Evolutionary conservation across 2,113 vertebrate genomes (phyloP).

Genomic region (Ammodramus savannarum): DNA sequence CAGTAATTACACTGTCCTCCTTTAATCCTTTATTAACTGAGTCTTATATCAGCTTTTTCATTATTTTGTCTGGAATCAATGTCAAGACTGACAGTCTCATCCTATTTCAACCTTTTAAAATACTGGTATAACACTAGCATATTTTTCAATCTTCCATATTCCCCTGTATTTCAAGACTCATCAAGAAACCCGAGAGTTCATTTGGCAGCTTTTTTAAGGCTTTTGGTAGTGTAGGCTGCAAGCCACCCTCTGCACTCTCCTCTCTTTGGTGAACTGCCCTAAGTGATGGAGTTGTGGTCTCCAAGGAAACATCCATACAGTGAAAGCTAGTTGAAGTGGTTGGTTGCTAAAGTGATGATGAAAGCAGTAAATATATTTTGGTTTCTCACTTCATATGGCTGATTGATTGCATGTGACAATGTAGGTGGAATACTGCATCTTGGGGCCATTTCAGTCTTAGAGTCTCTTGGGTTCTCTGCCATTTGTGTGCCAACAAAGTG

Average conservation of each 20-base stretch:
- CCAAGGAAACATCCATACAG: background rate
- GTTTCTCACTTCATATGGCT: background rate
- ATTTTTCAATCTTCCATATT: constrained; percentile 38
- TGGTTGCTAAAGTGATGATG: background rate
- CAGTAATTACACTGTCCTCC: constrained; percentile 69
- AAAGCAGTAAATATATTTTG: background rate
- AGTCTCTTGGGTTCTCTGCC: background rate
- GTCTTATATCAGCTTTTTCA: constrained; percentile 60
- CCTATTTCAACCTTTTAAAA: constrained; percentile 61
- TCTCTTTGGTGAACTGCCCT: background rate
- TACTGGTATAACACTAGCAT: constrained; percentile 37
- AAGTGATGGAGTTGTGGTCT: background rate
- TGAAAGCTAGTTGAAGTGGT: background rate
- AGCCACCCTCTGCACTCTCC: background rate
- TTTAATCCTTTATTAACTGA: constrained; percentile 66
- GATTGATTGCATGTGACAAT: background rate
- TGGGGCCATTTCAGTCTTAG: background rate
- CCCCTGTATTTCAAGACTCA: constrained; percentile 11
- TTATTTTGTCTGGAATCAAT: constrained; percentile 68
- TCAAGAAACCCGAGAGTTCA: background rate
- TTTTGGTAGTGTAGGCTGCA: background rate
- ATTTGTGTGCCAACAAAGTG: background rate
- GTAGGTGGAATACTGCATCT: background rate
- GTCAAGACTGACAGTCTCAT: constrained; percentile 62
- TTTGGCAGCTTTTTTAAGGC: background rate